phyloP scores from a whole-genome alignment of 2,888 invertebrate genomes.

The Tryphoninae sp. region DNA sequence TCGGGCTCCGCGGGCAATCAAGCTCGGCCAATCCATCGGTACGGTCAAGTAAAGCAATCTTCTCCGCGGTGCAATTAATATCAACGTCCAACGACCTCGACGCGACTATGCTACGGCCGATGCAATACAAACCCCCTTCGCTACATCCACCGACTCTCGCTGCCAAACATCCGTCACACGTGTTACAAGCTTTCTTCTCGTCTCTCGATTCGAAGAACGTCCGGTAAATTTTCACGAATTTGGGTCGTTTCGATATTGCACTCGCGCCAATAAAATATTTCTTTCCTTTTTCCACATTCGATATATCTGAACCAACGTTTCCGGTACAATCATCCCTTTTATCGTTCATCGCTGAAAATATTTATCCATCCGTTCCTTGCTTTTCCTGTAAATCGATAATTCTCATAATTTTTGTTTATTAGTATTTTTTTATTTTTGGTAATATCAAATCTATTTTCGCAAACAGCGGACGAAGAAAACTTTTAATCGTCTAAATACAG shows the following conservation, averaged over 20 bases:
- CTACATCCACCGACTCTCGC: slow-evolving; percentile 32
- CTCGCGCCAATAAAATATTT: not conserved
- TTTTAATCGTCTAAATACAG: not conserved
- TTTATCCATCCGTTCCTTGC: not conserved
- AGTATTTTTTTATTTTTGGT: not conserved
- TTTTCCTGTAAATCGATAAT: not conserved
- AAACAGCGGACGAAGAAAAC: not conserved
- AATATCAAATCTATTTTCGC: not conserved
- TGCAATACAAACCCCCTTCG: slow-evolving; percentile 16
- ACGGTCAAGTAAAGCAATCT: slow-evolving; percentile 67
- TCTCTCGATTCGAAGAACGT: slow-evolving; percentile 19
- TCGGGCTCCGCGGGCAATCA: slow-evolving; percentile 64
- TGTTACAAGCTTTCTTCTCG: slow-evolving; percentile 51
- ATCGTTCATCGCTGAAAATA: not conserved
- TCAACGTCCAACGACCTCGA: slow-evolving; percentile 63
- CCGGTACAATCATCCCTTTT: not conserved
- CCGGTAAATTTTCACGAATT: not conserved
- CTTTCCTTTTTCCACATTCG: slow-evolving; percentile 1
- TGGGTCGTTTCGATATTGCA: slow-evolving; percentile 11
- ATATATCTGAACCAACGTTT: not conserved
- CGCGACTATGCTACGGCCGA: slow-evolving; percentile 33
- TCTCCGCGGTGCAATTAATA: slow-evolving; percentile 66
- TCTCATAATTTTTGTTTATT: not conserved
- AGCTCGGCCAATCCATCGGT: slow-evolving; percentile 59
- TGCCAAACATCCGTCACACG: slow-evolving; percentile 54